Evolutionary conservation across 2,888 invertebrate species (phyloP).

Genomic region (Pemphredon lugubris): DNA sequence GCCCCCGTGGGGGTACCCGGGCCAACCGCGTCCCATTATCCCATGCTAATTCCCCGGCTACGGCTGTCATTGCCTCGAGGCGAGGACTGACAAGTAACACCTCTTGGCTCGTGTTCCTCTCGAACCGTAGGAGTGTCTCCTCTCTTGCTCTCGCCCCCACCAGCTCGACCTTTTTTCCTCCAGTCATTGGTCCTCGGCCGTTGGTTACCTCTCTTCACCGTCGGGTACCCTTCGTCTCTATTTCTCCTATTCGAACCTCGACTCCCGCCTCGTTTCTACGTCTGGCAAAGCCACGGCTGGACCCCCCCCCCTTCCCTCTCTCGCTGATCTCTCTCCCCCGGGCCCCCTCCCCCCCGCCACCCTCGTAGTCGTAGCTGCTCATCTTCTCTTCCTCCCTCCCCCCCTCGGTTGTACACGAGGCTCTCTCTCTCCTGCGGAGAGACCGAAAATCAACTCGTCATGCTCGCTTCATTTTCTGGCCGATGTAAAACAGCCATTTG

Average conservation of each 20-base stretch:
- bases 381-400: not conserved
- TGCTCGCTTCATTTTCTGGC: constrained; percentile 81
- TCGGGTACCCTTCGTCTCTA: constrained; percentile 37
- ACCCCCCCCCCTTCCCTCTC: constrained; percentile 3
- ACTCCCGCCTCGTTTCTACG: constrained; percentile 43
- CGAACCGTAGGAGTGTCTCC: constrained; percentile 72
- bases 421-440: constrained; percentile 62
- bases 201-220: constrained; percentile 46
- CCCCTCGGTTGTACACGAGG: not conserved
- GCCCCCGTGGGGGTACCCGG: constrained; percentile 75
- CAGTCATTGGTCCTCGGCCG: constrained; percentile 59
- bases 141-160: constrained; percentile 55
- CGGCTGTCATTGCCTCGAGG: constrained; percentile 80
- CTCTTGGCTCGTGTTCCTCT: constrained; percentile 76
- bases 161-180: constrained; percentile 50
- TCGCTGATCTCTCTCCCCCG: not conserved
- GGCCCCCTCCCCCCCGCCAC: not conserved
- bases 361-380: not conserved
- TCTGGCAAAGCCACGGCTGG: constrained; percentile 15
- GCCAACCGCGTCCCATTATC: constrained; percentile 80
- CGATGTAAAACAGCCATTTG: constrained; percentile 81
- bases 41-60: constrained; percentile 80
- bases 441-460: constrained; percentile 80
- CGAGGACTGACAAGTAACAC: constrained; percentile 80
- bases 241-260: constrained; percentile 37